phyloP scores from a whole-genome alignment of 2,797 vertebrate genomes.

The Rhabdophis nuchalis region DNA sequence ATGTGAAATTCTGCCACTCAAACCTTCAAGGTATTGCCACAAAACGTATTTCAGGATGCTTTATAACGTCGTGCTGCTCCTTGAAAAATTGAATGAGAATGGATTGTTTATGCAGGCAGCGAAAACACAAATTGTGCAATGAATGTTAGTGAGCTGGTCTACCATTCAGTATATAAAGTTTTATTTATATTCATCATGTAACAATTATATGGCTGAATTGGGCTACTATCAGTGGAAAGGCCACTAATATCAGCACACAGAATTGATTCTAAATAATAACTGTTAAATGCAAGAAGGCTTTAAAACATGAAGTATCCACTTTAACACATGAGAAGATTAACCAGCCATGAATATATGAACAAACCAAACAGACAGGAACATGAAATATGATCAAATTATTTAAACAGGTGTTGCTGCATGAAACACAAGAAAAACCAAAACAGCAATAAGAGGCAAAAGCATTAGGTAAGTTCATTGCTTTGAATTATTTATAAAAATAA shows the following conservation, averaged over 20 bases:
- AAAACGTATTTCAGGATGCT: neutral
- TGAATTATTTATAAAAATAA: too few relatives aligned
- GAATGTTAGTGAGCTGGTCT: neutral
- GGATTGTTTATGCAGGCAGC: neutral
- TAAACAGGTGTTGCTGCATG: too few relatives aligned
- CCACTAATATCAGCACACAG: neutral
- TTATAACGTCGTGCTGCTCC: neutral
- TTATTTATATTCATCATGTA: neutral
- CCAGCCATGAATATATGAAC: too few relatives aligned
- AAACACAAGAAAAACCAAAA: too few relatives aligned
- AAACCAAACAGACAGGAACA: too few relatives aligned
- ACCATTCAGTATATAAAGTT: neutral
- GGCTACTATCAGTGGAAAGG: neutral
- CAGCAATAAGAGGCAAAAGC: too few relatives aligned
- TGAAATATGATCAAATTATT: too few relatives aligned
- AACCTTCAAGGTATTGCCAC: neutral
- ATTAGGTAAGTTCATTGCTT: too few relatives aligned
- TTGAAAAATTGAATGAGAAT: neutral
- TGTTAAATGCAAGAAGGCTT: too few relatives aligned
- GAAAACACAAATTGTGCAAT: neutral
- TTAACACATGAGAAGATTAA: too few relatives aligned
- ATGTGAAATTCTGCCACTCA: neutral
- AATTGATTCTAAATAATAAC: neutral
- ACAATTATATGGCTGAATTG: neutral
- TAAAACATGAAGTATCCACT: too few relatives aligned